Conservation (phyloP, 2,888 invertebrate genomes). For the Luperina testacea region DNA sequence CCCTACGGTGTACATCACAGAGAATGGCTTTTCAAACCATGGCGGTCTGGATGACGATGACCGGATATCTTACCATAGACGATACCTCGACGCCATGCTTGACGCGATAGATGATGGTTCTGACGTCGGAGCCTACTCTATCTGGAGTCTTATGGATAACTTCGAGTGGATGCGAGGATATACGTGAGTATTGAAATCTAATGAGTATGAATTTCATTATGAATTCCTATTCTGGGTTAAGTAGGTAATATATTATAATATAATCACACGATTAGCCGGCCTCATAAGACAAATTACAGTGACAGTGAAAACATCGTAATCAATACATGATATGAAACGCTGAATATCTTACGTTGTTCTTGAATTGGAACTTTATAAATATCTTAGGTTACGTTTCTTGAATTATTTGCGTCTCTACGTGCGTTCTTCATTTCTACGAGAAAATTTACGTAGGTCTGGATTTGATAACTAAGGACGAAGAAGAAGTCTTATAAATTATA, state of each 20-base stretch:
- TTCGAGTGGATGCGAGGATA: constrained; percentile 90
- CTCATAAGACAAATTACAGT: neutral
- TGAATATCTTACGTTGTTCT: neutral
- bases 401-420: neutral
- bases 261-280: neutral
- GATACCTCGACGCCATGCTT: constrained; percentile 80
- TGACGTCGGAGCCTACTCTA: constrained; percentile 85
- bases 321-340: neutral
- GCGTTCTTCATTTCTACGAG: neutral
- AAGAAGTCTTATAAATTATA: neutral
- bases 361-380: neutral
- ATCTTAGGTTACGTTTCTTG: neutral
- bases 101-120: constrained; percentile 81
- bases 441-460: neutral
- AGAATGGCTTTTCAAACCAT: constrained; percentile 85
- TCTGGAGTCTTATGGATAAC: constrained; percentile 91
- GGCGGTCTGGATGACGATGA: constrained; percentile 80
- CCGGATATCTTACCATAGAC: constrained; percentile 78
- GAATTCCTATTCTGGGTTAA: neutral
- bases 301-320: neutral
- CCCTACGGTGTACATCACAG: constrained; percentile 88
- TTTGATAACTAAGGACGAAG: neutral
- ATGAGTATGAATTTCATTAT: neutral
- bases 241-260: neutral
- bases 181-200: constrained; percentile 73